These are phyloP conservation scores for Lichenostomus cassidix DNA, from an alignment of 2,113 vertebrate genomes.

Conservation along the genomic window DNA sequence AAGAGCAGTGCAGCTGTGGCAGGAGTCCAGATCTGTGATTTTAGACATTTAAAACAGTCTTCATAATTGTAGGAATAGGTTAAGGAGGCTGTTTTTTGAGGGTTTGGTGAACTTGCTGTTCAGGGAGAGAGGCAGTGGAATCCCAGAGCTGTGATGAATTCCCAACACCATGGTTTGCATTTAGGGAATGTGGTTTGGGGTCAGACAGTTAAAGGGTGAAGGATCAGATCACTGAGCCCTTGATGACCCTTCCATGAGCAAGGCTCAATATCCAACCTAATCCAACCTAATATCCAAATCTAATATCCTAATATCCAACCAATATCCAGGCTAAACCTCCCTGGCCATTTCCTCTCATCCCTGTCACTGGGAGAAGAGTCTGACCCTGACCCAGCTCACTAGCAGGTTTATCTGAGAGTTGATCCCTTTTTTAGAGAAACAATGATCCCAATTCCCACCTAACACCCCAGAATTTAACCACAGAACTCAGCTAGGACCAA, in stretches of 20 bases:
- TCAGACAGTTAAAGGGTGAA: not conserved
- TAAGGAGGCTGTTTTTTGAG: not conserved
- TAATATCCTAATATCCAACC: not conserved
- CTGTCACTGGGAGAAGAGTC: not conserved
- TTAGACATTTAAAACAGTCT: fast-evolving
- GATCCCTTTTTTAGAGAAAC: not conserved
- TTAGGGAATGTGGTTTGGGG: not conserved
- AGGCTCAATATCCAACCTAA: not conserved
- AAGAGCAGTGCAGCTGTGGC: not conserved
- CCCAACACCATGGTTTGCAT: fast-evolving
- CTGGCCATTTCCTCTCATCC: not conserved
- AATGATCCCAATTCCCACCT: not conserved
- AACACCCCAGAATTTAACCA: not conserved
- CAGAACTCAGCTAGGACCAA: not conserved
- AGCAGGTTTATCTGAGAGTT: not conserved
- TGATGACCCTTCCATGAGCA: not conserved
- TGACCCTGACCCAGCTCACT: not conserved
- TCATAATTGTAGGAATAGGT: no score
- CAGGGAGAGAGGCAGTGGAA: not conserved
- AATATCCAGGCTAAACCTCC: not conserved
- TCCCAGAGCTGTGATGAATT: fast-evolving
- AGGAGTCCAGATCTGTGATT: not conserved
- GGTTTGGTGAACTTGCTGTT: not conserved
- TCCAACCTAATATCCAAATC: no score
- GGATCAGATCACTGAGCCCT: not conserved